These are phyloP conservation scores for Pardalotus punctatus DNA, from an alignment of 2,113 vertebrate genomes.

Conservation along the genomic window DNA sequence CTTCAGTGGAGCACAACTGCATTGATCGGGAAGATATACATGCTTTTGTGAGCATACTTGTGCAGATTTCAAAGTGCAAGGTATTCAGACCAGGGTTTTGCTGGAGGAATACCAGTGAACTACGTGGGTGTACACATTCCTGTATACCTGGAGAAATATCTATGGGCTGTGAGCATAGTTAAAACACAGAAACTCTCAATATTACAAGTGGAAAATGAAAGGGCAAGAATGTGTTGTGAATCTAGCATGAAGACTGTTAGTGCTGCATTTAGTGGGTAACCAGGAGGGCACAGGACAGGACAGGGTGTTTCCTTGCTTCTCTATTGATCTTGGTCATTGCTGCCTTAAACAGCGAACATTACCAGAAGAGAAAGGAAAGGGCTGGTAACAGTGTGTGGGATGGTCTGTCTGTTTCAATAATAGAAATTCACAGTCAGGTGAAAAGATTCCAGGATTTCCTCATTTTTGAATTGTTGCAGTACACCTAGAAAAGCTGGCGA, in stretches of 20 bases:
- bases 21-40: constrained; percentile 25
- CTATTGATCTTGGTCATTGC: accelerated
- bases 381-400: neutral
- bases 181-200: neutral
- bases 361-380: neutral
- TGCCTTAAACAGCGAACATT: neutral
- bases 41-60: neutral
- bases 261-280: neutral
- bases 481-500: neutral
- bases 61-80: constrained; percentile 25
- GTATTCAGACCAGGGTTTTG: neutral
- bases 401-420: neutral
- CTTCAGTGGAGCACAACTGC: neutral
- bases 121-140: neutral
- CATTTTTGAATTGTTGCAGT: neutral
- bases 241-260: neutral
- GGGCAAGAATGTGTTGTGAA: neutral
- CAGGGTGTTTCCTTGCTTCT: neutral
- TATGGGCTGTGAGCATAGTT: neutral
- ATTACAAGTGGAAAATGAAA: neutral
- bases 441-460: neutral
- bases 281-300: neutral
- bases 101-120: neutral
- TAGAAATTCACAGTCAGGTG: neutral
- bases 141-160: neutral